Evolutionary conservation across 2,797 vertebrate genomes (phyloP).

Genomic region (Ispidina lecontei): DNA sequence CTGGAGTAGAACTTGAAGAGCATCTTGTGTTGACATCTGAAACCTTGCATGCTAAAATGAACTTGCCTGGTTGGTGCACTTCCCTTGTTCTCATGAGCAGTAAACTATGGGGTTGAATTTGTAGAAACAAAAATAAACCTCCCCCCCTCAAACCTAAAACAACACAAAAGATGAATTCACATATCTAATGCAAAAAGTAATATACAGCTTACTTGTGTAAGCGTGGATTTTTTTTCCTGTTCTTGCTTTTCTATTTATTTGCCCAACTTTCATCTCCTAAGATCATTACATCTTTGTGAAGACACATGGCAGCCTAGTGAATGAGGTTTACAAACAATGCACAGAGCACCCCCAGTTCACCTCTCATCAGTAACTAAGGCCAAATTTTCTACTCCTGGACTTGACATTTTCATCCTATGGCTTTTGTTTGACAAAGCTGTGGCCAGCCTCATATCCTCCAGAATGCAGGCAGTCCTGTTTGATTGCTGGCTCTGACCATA

Average conservation of each 20-base stretch:
- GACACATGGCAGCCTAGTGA: not conserved
- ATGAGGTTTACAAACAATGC: not conserved
- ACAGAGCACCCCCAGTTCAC: not conserved
- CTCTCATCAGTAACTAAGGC: not conserved
- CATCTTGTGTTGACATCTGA: not conserved
- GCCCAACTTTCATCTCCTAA: not conserved
- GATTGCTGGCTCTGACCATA: not conserved
- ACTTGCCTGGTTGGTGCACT: not conserved
- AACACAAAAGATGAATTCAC: not conserved
- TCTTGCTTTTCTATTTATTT: not conserved
- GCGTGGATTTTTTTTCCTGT: accelerated
- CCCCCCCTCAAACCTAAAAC: not conserved
- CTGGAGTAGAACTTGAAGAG: not conserved
- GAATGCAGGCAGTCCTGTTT: not conserved
- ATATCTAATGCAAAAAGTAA: not conserved
- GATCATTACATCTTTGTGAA: not conserved
- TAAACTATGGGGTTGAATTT: not conserved
- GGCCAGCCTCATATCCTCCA: not conserved
- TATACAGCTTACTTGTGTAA: not conserved
- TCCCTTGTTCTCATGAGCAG: not conserved
- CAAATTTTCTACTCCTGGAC: not conserved
- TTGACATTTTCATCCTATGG: not conserved
- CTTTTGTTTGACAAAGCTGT: not conserved
- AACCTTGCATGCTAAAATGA: not conserved
- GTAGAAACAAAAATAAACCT: not conserved